These are phyloP conservation scores for Thunnus maccoyii DNA, from an alignment of 2,113 vertebrate species.

Conservation along the genomic window DNA sequence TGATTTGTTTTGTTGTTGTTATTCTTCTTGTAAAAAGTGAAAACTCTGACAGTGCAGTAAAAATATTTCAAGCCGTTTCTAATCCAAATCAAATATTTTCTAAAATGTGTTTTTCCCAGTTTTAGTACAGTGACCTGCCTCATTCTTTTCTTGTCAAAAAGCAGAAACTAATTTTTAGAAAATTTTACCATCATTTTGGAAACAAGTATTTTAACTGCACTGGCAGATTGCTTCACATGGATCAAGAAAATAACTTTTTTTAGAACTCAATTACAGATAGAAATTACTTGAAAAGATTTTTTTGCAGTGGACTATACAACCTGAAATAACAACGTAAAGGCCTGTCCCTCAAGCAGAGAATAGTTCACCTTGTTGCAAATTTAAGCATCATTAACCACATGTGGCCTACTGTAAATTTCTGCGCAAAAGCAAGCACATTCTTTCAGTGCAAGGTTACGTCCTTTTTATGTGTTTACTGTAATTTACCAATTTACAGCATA, in stretches of 20 bases:
- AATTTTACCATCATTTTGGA: background rate
- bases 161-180: background rate
- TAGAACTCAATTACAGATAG: no score
- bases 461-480: slow-evolving; percentile 19
- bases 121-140: background rate
- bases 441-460: background rate
- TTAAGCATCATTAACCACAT: slow-evolving; percentile 15
- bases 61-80: background rate
- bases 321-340: background rate
- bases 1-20: background rate
- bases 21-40: no score
- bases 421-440: background rate
- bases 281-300: background rate
- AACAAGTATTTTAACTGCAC: background rate
- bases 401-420: background rate
- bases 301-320: background rate
- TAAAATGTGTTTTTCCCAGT: background rate
- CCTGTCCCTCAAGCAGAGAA: background rate
- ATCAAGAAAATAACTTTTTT: no score
- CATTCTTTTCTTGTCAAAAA: background rate
- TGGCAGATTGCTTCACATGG: background rate
- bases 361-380: slow-evolving; percentile 7
- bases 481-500: slow-evolving; percentile 38
- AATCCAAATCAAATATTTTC: background rate
- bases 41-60: no score